phyloP scores from a whole-genome alignment of 2,797 vertebrate species.

The Chrosomus eos region DNA sequence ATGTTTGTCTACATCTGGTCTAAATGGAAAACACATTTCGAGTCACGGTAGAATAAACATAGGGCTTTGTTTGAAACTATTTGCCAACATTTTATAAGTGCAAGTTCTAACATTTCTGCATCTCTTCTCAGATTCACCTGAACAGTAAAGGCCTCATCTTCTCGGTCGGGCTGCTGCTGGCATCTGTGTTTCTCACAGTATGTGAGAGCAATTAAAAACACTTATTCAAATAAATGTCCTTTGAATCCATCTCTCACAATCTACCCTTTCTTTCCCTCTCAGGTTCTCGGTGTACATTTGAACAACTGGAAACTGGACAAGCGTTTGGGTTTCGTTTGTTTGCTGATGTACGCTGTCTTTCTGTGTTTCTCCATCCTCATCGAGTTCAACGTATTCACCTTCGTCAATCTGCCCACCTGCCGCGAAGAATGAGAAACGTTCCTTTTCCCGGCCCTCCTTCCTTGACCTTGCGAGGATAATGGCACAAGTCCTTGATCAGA shows the following conservation, averaged over 20 bases:
- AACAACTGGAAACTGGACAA: conserved; percentile 96
- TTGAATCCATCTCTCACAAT: not conserved
- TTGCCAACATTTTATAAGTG: conserved; percentile 15
- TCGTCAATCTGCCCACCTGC: conserved; percentile 98
- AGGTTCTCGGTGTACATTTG: conserved; percentile 93
- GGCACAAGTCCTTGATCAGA: conserved; percentile 48
- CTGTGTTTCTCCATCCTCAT: conserved; percentile 98
- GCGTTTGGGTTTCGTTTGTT: conserved; percentile 88
- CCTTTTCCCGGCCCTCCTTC: conserved; percentile 28
- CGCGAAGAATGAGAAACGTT: conserved; percentile 78
- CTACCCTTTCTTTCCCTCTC: conserved; percentile 54
- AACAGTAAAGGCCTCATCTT: conserved; percentile 98
- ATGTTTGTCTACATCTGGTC: conserved; percentile 48
- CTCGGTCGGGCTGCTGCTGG: conserved; percentile 92
- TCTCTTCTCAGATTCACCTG: conserved; percentile 83
- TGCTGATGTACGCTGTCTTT: conserved; percentile 93
- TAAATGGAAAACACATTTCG: conserved; percentile 47
- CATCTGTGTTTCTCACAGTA: conserved; percentile 95
- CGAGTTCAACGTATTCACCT: conserved; percentile 98
- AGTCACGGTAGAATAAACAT: conserved; percentile 37
- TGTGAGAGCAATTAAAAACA: conserved; percentile 63
- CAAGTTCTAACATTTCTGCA: conserved; percentile 12
- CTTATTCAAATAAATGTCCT: not conserved
- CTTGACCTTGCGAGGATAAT: conserved; percentile 43
- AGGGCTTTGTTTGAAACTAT: conserved; percentile 25